Evolutionary conservation across 1,140 invertebrate genomes (phyloP).

Genomic region (Campoletis sonorensis): DNA sequence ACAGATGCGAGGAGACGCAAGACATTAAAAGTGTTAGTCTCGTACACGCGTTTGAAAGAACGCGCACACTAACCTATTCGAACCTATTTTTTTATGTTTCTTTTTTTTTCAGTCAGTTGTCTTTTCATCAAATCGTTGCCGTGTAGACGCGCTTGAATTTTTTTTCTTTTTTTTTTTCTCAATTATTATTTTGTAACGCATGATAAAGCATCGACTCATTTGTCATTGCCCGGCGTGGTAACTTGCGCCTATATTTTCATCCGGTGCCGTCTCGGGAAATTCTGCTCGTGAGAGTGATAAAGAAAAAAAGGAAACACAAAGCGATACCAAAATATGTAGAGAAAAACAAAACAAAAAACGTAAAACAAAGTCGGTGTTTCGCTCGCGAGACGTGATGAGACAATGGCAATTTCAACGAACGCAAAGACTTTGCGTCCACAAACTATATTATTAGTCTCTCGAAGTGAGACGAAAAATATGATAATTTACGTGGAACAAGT

Average conservation of each 20-base stretch:
- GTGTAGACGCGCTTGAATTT: background rate
- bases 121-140: background rate
- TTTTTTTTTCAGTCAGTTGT: conserved; percentile 1
- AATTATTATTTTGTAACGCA: background rate
- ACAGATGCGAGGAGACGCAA: too few species aligned
- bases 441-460: background rate
- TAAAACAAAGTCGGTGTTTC: background rate
- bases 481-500: conserved; percentile 43
- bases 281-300: background rate
- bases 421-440: background rate
- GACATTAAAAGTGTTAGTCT: too few species aligned
- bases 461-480: background rate
- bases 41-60: too few species aligned
- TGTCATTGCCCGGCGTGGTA: background rate
- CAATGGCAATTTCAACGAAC: background rate
- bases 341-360: background rate
- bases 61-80: background rate
- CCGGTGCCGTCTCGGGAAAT: background rate
- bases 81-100: conserved; percentile 9
- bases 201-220: conserved; percentile 7
- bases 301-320: background rate
- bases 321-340: background rate
- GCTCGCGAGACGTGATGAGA: background rate
- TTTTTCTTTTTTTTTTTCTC: background rate
- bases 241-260: background rate